These are phyloP conservation scores for Spilogale gracilis DNA, from an alignment of 2,113 vertebrate genomes.

Conservation along the genomic window DNA sequence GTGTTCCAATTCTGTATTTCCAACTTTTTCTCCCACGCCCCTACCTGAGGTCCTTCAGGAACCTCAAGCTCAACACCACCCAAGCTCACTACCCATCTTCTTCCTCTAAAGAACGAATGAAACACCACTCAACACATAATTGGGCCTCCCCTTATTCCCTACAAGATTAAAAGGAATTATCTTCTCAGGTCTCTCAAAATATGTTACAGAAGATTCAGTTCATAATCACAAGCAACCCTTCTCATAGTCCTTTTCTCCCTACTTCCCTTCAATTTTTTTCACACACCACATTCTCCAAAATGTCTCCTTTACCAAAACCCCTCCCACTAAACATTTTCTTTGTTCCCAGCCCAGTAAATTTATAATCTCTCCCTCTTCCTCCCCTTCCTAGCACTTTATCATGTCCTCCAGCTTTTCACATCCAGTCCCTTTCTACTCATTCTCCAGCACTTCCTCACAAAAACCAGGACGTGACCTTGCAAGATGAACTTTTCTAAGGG, in stretches of 20 bases:
- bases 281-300: neutral
- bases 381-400: neutral
- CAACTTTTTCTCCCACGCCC: neutral
- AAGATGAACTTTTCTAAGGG: constrained; percentile 18
- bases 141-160: neutral
- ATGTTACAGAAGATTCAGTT: neutral
- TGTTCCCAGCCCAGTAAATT: neutral
- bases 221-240: neutral
- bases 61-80: neutral
- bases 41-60: neutral
- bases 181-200: neutral
- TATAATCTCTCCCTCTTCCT: neutral
- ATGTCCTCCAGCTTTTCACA: neutral
- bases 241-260: neutral
- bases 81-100: neutral
- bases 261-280: neutral
- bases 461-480: neutral
- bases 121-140: neutral
- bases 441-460: neutral
- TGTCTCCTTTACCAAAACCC: neutral
- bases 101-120: neutral
- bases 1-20: neutral
- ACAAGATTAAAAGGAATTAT: neutral
- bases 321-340: neutral
- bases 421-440: neutral